phyloP scores from a whole-genome alignment of 2,888 invertebrate species.

The Aradus depressus region DNA sequence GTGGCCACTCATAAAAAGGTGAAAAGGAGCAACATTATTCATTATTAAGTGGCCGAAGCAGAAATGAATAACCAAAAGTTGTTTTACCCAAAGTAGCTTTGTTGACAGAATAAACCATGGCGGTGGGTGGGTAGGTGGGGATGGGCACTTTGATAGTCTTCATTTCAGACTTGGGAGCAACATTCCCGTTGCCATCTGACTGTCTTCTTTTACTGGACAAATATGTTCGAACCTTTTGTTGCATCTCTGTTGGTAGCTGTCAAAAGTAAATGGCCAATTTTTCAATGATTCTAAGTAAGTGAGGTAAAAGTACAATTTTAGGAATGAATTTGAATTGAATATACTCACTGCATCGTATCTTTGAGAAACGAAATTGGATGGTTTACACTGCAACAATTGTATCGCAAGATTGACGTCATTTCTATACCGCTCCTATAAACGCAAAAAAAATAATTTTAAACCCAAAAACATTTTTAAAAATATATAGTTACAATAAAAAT shows the following conservation, averaged over 20 bases:
- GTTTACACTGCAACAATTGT: constrained; percentile 87
- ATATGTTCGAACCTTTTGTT: constrained; percentile 75
- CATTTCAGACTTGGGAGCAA: constrained; percentile 40
- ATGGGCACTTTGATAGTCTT: constrained; percentile 62
- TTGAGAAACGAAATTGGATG: constrained; percentile 85
- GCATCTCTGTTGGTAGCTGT: constrained; percentile 82
- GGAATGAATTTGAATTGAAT: background rate
- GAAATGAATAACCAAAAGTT: no score
- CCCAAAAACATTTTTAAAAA: no score
- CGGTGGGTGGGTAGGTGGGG: constrained; percentile 71
- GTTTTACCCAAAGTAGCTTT: constrained; percentile 29
- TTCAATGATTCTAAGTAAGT: background rate
- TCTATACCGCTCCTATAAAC: constrained; percentile 78
- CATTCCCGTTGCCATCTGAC: constrained; percentile 37
- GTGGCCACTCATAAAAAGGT: no score
- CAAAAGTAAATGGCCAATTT: constrained; percentile 32
- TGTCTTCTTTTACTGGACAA: constrained; percentile 49
- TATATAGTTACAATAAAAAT: no score
- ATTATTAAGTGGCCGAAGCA: no score
- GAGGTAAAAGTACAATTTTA: background rate
- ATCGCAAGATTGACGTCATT: constrained; percentile 89
- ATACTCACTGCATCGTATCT: constrained; percentile 74
- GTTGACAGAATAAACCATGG: constrained; percentile 57
- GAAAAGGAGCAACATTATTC: no score
- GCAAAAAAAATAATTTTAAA: constrained; percentile 11